phyloP scores from a whole-genome alignment of 2,888 invertebrate genomes.

The Carterocephalus palaemon region DNA sequence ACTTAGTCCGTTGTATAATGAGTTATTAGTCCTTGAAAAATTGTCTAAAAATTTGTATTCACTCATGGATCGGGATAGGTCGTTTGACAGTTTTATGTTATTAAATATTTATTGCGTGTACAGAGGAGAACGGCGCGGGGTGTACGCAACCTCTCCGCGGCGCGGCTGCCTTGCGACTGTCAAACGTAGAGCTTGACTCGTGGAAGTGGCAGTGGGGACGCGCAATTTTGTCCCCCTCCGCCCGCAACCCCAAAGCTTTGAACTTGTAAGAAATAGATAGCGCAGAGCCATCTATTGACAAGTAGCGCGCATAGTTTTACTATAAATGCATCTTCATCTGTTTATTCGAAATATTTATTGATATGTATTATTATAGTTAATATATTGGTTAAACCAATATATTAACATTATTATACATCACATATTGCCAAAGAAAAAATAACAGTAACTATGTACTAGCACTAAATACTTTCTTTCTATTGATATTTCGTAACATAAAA shows the following conservation, averaged over 20 bases:
- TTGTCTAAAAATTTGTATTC: slow-evolving; percentile 39
- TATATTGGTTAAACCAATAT: too few relatives aligned
- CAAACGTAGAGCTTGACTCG: slow-evolving; percentile 61
- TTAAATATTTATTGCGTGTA: slow-evolving; percentile 71
- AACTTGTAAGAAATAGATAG: slow-evolving; percentile 36
- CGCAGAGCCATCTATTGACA: slow-evolving; percentile 55
- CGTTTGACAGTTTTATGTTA: slow-evolving; percentile 58
- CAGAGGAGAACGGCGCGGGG: slow-evolving; percentile 50
- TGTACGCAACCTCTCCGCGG: slow-evolving; percentile 59
- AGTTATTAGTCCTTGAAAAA: slow-evolving; percentile 41
- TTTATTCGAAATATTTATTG: too few relatives aligned
- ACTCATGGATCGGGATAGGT: slow-evolving; percentile 49
- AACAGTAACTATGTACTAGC: too few relatives aligned
- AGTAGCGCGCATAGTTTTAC: slow-evolving; percentile 32
- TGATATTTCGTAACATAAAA: slow-evolving; percentile 1
- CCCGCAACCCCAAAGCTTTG: slow-evolving; percentile 50
- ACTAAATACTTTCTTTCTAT: slow-evolving; percentile 1
- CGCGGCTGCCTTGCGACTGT: slow-evolving; percentile 71
- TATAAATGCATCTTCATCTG: background rate
- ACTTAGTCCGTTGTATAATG: slow-evolving; percentile 52
- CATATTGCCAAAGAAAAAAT: too few relatives aligned
- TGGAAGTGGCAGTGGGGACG: slow-evolving; percentile 69
- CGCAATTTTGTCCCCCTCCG: slow-evolving; percentile 58
- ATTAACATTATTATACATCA: too few relatives aligned
- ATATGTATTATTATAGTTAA: too few relatives aligned